Evolutionary conservation across 2,888 invertebrate genomes (phyloP).

Genomic region (Heterodera filipjevi): DNA sequence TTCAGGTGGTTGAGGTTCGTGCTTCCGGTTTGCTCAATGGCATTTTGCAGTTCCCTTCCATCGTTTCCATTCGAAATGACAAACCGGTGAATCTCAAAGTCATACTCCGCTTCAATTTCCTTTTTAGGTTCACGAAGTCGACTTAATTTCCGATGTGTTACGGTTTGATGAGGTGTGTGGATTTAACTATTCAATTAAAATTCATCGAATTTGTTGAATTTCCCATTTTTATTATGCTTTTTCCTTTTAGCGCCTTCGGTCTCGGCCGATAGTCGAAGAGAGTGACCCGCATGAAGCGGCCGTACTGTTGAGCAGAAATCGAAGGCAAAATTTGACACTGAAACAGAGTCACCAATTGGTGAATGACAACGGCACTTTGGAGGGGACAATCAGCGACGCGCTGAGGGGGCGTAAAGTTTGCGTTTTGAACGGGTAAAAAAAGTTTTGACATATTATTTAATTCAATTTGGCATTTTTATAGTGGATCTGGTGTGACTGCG

Average conservation of each 20-base stretch:
- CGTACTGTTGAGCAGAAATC: conserved; percentile 26
- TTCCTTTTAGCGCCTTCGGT: conserved; percentile 32
- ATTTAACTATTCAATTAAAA: neutral
- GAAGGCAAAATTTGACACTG: conserved; percentile 33
- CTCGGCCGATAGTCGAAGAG: conserved; percentile 32
- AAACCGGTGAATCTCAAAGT: conserved; percentile 39
- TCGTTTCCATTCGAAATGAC: conserved; percentile 51
- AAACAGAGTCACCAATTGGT: conserved; percentile 8
- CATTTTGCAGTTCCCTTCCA: conserved; percentile 55
- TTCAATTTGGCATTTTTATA: neutral
- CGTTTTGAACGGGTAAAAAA: conserved; percentile 38
- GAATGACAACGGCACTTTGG: neutral
- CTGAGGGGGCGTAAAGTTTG: conserved; percentile 42
- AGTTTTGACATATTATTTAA: neutral
- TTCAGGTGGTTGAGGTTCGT: conserved; percentile 57
- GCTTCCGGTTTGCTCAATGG: conserved; percentile 58
- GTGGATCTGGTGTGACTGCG: conserved; percentile 27
- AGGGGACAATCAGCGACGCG: conserved; percentile 21
- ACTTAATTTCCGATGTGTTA: conserved; percentile 45
- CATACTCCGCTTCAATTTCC: neutral
- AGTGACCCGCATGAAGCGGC: conserved; percentile 32
- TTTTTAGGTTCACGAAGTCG: conserved; percentile 43
- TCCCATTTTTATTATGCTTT: neutral
- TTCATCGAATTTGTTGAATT: conserved; percentile 22
- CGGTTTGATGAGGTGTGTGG: conserved; percentile 45